Evolutionary conservation across 2,797 vertebrate species (phyloP).

Genomic region (Parotocinclus haroldoi): DNA sequence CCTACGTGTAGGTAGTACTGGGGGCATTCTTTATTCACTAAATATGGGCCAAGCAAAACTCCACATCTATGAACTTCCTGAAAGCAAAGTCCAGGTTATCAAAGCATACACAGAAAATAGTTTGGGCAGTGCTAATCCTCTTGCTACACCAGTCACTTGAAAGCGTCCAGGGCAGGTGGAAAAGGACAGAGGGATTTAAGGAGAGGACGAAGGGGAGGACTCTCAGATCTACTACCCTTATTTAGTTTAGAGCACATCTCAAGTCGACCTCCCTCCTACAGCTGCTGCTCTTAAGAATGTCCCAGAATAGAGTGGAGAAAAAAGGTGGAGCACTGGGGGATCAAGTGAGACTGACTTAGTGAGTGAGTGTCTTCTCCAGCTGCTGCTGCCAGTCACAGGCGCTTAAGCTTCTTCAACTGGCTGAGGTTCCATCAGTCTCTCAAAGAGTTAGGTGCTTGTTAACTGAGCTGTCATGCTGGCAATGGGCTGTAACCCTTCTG

Average conservation of each 20-base stretch:
- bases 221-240: conserved; percentile 51
- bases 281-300: conserved; percentile 56
- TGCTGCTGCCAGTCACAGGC: conserved; percentile 62
- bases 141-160: neutral
- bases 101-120: too few relatives aligned
- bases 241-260: conserved; percentile 53
- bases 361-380: conserved; percentile 44
- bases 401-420: conserved; percentile 34
- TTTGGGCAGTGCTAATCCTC: neutral
- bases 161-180: conserved; percentile 1
- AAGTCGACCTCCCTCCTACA: conserved; percentile 54
- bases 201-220: conserved; percentile 26
- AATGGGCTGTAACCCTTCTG: conserved; percentile 5
- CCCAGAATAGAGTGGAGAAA: conserved; percentile 63
- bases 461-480: conserved; percentile 21
- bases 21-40: too few relatives aligned
- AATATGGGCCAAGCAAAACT: too few relatives aligned
- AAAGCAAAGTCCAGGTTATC: too few relatives aligned
- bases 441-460: conserved; percentile 18
- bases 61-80: too few relatives aligned
- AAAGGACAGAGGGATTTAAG: conserved; percentile 14
- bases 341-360: conserved; percentile 15
- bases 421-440: conserved; percentile 47
- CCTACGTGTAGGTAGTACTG: too few relatives aligned
- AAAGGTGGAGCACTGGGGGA: conserved; percentile 31